Evolutionary conservation across 1,140 invertebrate species (phyloP), one percentile per base, ranked within the genome.

Genomic region (Mactra quadrangularis): DNA sequence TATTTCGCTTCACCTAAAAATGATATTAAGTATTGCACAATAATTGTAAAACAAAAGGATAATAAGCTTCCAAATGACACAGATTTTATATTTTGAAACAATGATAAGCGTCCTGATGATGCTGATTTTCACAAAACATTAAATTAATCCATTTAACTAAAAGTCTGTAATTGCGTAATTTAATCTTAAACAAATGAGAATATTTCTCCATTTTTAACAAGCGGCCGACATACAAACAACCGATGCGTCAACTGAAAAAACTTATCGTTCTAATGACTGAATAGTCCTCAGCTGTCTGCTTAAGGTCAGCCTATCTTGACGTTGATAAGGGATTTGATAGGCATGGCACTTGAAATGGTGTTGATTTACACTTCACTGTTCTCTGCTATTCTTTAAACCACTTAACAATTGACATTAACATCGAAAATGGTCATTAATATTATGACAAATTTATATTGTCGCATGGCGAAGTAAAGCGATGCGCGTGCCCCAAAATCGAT

Each of bases 281-380:
- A 7, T 7, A 41, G 38, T 41, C 15, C 38, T 41, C 38, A 41
- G 15, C 15, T 7, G 6, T 41, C 15, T 41, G 38, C 6, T 41
- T 41, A 41, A 64, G 59, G 41, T 62, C 25, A 60, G 41, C 25
- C 1, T 62, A 76, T 60, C 57, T 59, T 11, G 11, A 22, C 17
- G 59, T 19, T 76, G 74, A 76, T 76, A 76, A 76, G 55, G 57
- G 9, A 50, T 19, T 15, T 29, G 57, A 60, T 62, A 50, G n/a
- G 45, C 45, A 47, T 35, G 29, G 11, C 35, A 41, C 45, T 60
- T 64, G 2, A 41, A 47, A 15, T 35, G 27, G 55, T 76, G 74
- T 76, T 76, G 55, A 76, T 60, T 76, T 76, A 33, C 57, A 76
- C 74, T 76, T 62, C 53, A 76, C 27, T 27, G 38, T 53, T 60